Evolutionary conservation across 1,140 invertebrate species (phyloP).

Genomic region (Aphelinus atriplicis): DNA sequence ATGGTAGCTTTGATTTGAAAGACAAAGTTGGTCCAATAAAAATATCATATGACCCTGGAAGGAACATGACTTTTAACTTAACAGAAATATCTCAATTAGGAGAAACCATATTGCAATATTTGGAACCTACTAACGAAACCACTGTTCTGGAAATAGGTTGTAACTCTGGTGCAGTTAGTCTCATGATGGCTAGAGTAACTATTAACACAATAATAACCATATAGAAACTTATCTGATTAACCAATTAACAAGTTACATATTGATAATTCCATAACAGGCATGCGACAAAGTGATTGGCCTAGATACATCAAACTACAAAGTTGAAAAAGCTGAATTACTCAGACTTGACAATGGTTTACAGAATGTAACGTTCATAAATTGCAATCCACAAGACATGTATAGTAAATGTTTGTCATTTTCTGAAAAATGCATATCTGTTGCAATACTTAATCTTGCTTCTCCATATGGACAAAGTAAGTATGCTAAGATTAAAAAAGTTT

Average conservation of each 20-base stretch:
- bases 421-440: constrained; percentile 31
- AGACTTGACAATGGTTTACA: constrained; percentile 18
- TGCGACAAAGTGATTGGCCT: constrained; percentile 37
- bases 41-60: constrained; percentile 29
- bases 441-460: constrained; percentile 19
- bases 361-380: constrained; percentile 33
- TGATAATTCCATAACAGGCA: constrained; percentile 20
- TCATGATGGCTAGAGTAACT: constrained; percentile 26
- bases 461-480: constrained; percentile 35
- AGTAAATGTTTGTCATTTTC: constrained; percentile 29
- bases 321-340: not conserved
- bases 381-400: constrained; percentile 16
- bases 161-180: constrained; percentile 25
- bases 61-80: constrained; percentile 30
- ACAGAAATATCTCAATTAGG: constrained; percentile 23
- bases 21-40: constrained; percentile 38
- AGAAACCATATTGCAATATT: constrained; percentile 25
- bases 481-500: no score
- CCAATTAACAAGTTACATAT: not conserved
- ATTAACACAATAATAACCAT: not conserved
- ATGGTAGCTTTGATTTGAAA: constrained; percentile 22
- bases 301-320: constrained; percentile 24
- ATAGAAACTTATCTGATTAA: not conserved
- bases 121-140: constrained; percentile 20
- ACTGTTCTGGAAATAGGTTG: constrained; percentile 36